Base-by-base conservation (phyloP, 1,140 invertebrate genomes). In the Belonocnema kinseyi region DNA sequence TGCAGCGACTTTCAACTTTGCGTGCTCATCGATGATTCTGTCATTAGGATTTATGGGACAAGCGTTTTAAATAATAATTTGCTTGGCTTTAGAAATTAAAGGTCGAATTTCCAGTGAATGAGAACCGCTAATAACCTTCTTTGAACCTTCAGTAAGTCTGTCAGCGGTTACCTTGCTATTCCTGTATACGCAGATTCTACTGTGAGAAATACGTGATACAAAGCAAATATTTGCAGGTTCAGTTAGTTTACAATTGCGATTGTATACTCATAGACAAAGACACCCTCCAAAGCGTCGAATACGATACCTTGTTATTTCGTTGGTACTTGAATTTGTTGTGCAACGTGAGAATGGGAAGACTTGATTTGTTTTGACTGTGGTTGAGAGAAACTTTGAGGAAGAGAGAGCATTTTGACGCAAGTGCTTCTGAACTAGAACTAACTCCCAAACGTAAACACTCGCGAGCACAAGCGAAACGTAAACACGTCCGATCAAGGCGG, bases 31-130 rank as follows among this genome's bases (percentile, higher is more conserved):
- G 19, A 21, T n/a, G 13, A 77, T 50, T 6, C 66, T 14, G n/a
- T 16, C 52, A 17, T 80, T 66, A 1, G 79, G 73, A 8, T 77
- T 80, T 2, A 77, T 72, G 11, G 74, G 79, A 19, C 66, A 77
- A 7, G 78, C 76, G 56, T 80, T 77, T 14, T 73, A 81, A n/a
- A 81, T 13, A 33, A 78, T 75, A 13, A 81, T 51, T 70, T 77
- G 21, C 53, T 81, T 75, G 72, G 74, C 52, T 77, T 70, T n/a
- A n/a, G n/a, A n/a, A n/a, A n/a, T n/a, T n/a, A n/a, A n/a, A n/a
- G n/a, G n/a, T n/a, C n/a, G n/a, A 16, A 78, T 70, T 74, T 73
- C 51, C 1, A 81, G 26, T 50, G 70, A 53, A 12, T 16, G 8
- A 7, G 70, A 14, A 11, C 21, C 51, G 12, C 80, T 72, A 16